Evolutionary conservation across 2,888 invertebrate genomes (phyloP).

Genomic region (Caprella mutica): DNA sequence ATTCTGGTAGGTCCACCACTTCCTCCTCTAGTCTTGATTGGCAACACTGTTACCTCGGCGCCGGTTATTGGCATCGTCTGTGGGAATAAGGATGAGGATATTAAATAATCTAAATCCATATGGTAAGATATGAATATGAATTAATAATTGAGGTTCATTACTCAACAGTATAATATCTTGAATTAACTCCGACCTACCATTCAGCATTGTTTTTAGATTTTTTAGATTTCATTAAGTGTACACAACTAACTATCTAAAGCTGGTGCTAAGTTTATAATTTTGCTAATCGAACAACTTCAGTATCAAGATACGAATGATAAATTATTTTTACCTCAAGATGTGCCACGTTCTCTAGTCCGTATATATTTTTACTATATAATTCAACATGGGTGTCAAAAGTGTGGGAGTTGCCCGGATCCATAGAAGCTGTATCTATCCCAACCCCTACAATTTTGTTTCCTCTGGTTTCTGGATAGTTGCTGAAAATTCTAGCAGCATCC

Average conservation of each 20-base stretch:
- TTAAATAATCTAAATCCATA: too few species aligned
- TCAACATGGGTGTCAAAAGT: conserved; percentile 46
- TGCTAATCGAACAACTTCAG: too few species aligned
- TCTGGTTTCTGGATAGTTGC: conserved; percentile 21
- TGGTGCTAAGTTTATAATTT: too few species aligned
- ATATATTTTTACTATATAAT: conserved; percentile 44
- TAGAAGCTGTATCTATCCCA: conserved; percentile 53
- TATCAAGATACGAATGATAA: too few species aligned
- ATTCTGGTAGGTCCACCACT: conserved; percentile 53
- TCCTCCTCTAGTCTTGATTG: conserved; percentile 51
- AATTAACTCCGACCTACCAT: too few species aligned
- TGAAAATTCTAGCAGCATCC: conserved; percentile 18
- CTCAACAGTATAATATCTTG: too few species aligned
- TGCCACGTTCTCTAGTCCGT: conserved; percentile 52
- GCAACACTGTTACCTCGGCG: conserved; percentile 47
- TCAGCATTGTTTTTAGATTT: too few species aligned
- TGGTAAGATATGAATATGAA: too few species aligned
- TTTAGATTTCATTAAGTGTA: too few species aligned
- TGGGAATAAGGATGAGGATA: neutral
- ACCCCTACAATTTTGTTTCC: conserved; percentile 50
- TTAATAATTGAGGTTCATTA: too few species aligned
- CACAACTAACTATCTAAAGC: too few species aligned
- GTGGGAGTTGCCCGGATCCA: conserved; percentile 48
- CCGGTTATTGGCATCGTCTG: conserved; percentile 19
- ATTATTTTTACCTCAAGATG: conserved; percentile 41